Percentiles rank a stretch among this genome's conserved stretches.
Conservation (phyloP, 2,797 vertebrate genomes). For the Caiman crocodilus region DNA sequence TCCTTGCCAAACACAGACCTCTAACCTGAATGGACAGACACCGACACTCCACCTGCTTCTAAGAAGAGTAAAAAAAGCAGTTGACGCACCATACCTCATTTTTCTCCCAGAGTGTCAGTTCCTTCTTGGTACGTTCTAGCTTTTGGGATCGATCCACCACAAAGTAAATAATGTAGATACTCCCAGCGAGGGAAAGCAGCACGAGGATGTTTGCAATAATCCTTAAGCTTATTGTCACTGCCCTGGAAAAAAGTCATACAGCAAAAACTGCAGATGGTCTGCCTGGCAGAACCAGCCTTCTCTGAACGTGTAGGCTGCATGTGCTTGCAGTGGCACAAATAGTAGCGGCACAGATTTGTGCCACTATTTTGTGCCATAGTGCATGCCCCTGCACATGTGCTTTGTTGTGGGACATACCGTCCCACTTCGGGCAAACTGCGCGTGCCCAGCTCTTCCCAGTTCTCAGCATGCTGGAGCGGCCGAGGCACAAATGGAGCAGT, state of each 20-base stretch:
- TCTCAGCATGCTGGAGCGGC: too few species aligned
- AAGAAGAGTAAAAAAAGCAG: too few species aligned
- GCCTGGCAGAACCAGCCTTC: neutral
- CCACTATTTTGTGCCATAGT: too few species aligned
- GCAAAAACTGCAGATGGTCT: neutral
- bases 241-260: constrained; percentile 77
- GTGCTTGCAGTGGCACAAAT: too few species aligned
- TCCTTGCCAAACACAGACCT: neutral
- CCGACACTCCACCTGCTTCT: neutral
- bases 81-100: constrained; percentile 87
- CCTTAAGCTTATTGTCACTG: constrained; percentile 92
- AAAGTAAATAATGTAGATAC: constrained; percentile 99
- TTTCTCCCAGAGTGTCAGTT: constrained; percentile 97
- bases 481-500: too few species aligned
- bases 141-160: constrained; percentile 97
- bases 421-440: too few species aligned
- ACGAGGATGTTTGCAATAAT: constrained; percentile 96
- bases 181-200: constrained; percentile 94
- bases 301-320: neutral
- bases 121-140: constrained; percentile 90
- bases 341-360: too few species aligned
- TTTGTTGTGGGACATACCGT: too few species aligned
- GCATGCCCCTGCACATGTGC: too few species aligned
- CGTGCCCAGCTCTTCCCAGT: too few species aligned
- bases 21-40: neutral